Evolutionary conservation across 2,113 vertebrate species (phyloP).

Genomic region (Xiphophorus maculatus): DNA sequence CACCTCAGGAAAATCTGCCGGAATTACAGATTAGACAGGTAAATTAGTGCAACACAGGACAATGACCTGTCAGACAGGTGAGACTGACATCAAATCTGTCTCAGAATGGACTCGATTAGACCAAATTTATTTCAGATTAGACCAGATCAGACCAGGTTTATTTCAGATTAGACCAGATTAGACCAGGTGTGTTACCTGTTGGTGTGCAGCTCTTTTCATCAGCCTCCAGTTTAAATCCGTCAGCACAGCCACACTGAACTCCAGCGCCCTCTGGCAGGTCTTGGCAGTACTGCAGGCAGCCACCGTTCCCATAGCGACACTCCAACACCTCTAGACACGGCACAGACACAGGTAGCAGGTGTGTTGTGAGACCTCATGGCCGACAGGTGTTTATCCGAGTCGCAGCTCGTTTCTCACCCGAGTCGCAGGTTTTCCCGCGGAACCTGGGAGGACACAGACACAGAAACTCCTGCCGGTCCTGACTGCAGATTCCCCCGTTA

Average conservation of each 20-base stretch:
- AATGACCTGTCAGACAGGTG: background rate
- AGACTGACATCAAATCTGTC: background rate
- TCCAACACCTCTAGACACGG: slow-evolving; percentile 39
- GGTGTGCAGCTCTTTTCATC: slow-evolving; percentile 49
- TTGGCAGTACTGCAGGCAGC: slow-evolving; percentile 82
- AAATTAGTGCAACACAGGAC: background rate
- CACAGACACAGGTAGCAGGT: background rate
- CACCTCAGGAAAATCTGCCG: background rate
- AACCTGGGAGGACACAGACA: slow-evolving; percentile 69
- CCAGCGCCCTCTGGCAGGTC: slow-evolving; percentile 49
- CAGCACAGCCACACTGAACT: slow-evolving; percentile 65
- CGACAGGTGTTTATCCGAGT: background rate
- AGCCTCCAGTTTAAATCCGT: slow-evolving; percentile 51
- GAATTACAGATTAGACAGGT: background rate
- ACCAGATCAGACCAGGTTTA: background rate
- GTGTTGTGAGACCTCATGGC: background rate
- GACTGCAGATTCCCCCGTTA: slow-evolving; percentile 54
- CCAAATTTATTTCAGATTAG: background rate
- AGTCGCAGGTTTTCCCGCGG: slow-evolving; percentile 54
- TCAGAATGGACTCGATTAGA: background rate
- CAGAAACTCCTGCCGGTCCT: slow-evolving; percentile 47
- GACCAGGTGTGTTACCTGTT: slow-evolving; percentile 30
- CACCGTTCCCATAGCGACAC: slow-evolving; percentile 81
- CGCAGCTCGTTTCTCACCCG: slow-evolving; percentile 30
- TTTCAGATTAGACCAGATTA: background rate